Percentiles rank a stretch among this genome's conserved stretches.
Conservation (phyloP, 2,797 vertebrate genomes). For the Acomys russatus region DNA sequence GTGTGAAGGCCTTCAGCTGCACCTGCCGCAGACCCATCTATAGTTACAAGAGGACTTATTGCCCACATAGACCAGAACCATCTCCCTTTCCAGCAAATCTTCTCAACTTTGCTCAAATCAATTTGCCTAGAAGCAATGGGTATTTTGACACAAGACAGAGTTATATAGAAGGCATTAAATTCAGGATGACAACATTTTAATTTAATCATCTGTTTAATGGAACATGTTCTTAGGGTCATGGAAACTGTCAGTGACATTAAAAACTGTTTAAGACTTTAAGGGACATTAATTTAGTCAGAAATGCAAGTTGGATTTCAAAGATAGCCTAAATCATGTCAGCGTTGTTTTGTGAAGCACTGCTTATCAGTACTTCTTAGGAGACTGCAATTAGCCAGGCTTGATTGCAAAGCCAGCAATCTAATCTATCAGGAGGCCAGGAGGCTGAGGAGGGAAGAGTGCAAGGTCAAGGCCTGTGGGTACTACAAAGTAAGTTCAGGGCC, state of each 20-base stretch:
- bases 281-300: conserved; percentile 38
- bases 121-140: conserved; percentile 44
- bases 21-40: accelerated
- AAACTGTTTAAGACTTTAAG: conserved; percentile 58
- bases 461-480: background rate
- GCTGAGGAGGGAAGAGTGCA: background rate
- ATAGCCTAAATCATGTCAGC: background rate
- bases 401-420: background rate
- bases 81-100: background rate
- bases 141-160: conserved; percentile 35
- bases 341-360: background rate
- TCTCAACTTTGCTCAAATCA: conserved; percentile 12
- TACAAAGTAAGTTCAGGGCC: background rate
- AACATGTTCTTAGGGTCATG: conserved; percentile 59
- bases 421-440: background rate
- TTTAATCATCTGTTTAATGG: conserved; percentile 75
- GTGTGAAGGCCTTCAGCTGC: no score
- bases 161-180: conserved; percentile 45
- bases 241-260: conserved; percentile 51
- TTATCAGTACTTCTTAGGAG: background rate
- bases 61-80: background rate
- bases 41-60: background rate
- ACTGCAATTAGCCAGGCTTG: background rate
- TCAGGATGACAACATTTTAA: conserved; percentile 56
- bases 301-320: background rate